These are phyloP conservation scores for Drosophila varians DNA, from an alignment of 1,140 invertebrate species.

Conservation along the genomic window DNA sequence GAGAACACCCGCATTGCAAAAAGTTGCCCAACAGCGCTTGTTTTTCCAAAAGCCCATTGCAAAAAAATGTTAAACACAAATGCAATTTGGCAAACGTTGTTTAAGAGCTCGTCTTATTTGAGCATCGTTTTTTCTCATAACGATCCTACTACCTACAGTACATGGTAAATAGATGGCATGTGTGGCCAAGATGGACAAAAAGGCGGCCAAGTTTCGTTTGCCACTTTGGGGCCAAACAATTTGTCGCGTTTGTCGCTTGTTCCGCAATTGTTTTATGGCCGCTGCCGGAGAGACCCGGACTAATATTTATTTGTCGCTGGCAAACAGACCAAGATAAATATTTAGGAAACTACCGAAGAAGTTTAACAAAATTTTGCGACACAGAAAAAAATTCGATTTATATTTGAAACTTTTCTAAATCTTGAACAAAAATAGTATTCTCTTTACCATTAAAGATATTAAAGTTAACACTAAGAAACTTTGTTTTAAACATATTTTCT, in stretches of 20 bases:
- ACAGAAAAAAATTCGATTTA: too few species aligned
- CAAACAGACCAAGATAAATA: conserved; percentile 24
- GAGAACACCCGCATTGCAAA: not conserved
- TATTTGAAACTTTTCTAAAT: too few species aligned
- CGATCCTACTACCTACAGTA: too few species aligned
- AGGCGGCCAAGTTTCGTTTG: conserved; percentile 1
- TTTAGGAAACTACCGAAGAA: conserved; percentile 15
- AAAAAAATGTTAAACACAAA: conserved; percentile 34
- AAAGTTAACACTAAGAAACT: too few species aligned
- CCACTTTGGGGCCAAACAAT: conserved; percentile 47
- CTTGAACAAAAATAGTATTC: too few species aligned
- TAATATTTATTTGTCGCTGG: conserved; percentile 6
- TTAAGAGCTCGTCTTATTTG: conserved; percentile 42
- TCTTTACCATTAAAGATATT: too few species aligned
- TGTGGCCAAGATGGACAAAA: conserved; percentile 13
- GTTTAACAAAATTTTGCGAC: too few species aligned
- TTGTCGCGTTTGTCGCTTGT: conserved; percentile 46
- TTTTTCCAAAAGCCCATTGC: conserved; percentile 5
- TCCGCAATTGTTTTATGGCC: conserved; percentile 71
- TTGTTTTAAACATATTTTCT: too few species aligned
- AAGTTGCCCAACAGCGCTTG: conserved; percentile 4
- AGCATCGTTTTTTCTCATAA: conserved; percentile 18
- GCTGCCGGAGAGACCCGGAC: conserved; percentile 19
- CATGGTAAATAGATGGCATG: not conserved
- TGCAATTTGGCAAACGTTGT: conserved; percentile 47